A percentile compares a stretch with the other conserved stretches of the same genome.
Conservation (phyloP, 2,113 vertebrate species). For the Anguilla rostrata region DNA sequence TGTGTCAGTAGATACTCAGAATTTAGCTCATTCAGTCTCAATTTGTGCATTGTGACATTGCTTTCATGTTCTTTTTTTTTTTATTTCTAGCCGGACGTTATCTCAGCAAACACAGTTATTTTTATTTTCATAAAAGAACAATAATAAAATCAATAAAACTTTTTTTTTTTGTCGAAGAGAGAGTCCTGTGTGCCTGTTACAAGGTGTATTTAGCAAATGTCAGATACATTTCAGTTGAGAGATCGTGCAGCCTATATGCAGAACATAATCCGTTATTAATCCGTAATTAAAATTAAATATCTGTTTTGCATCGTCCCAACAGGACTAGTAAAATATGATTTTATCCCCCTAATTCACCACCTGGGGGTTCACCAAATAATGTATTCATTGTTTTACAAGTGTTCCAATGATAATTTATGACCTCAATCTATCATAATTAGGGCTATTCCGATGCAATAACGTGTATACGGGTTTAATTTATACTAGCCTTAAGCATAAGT, state of each 20-base stretch:
- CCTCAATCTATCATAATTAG: constrained; percentile 56
- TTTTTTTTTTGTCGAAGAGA: no score
- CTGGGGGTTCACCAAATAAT: constrained; percentile 71
- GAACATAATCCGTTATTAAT: constrained; percentile 69
- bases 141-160: no score
- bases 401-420: constrained; percentile 79
- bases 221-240: constrained; percentile 68
- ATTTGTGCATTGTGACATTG: no score
- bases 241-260: constrained; percentile 62
- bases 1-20: no score
- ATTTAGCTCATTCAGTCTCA: no score
- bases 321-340: constrained; percentile 74
- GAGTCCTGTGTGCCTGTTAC: constrained; percentile 60
- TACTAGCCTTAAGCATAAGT: no score
- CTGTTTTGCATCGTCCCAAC: constrained; percentile 91
- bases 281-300: constrained; percentile 77
- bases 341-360: constrained; percentile 40
- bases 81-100: no score
- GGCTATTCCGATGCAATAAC: no score
- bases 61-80: no score
- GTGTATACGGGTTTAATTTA: no score
- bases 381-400: constrained; percentile 88
- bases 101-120: no score
- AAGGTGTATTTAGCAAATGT: constrained; percentile 86
- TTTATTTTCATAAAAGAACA: no score